Conservation (phyloP, 2,113 vertebrate species). For the Macrotus californicus region DNA sequence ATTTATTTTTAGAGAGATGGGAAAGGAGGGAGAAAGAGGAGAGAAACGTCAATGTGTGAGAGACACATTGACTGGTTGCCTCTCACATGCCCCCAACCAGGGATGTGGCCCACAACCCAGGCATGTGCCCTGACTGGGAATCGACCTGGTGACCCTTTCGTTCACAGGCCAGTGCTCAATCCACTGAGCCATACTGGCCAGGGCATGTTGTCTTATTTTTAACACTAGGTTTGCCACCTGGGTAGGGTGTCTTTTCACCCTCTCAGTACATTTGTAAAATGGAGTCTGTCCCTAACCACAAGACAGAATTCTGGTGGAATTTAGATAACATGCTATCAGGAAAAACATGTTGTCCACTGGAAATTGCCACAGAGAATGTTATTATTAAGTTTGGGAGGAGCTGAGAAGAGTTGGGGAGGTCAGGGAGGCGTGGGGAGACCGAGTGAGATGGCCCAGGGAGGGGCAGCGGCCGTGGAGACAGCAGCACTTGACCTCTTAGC, state of each 20-base stretch:
- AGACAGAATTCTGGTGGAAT: not conserved
- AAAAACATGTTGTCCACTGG: not conserved
- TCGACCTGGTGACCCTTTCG: too few species aligned
- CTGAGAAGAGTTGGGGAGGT: not conserved
- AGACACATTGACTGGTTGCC: too few species aligned
- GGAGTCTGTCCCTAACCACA: not conserved
- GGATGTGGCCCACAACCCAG: too few species aligned
- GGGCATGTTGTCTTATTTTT: not conserved
- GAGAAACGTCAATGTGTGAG: too few species aligned
- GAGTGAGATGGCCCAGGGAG: not conserved
- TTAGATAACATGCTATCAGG: not conserved
- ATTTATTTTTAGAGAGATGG: too few species aligned
- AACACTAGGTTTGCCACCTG: not conserved
- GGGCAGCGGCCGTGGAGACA: not conserved
- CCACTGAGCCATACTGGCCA: too few species aligned
- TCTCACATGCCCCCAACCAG: too few species aligned
- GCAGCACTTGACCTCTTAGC: fast-evolving
- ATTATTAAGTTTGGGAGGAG: not conserved
- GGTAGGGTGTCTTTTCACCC: not conserved
- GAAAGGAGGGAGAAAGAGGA: too few species aligned
- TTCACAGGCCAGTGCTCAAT: too few species aligned
- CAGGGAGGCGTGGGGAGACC: not conserved
- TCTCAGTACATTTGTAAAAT: not conserved
- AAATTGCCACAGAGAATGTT: not conserved
- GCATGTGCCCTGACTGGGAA: too few species aligned